Evolutionary conservation across 1,140 invertebrate species (phyloP).

Genomic region (Lutraria rhynchaena): DNA sequence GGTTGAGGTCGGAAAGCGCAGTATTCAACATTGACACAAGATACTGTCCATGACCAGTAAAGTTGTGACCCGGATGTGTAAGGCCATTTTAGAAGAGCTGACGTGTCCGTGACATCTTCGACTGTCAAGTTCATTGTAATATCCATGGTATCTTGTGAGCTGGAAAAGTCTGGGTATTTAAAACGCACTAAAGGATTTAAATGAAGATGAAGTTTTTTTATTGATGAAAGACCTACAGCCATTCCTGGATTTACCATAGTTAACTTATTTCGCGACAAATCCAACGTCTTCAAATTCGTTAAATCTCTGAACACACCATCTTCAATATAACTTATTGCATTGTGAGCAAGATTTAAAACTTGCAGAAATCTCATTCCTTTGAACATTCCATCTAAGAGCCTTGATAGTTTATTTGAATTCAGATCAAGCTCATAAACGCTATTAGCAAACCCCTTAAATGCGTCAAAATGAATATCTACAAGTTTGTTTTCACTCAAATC

Average conservation of each 20-base stretch:
- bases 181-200: constrained; percentile 52
- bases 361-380: constrained; percentile 52
- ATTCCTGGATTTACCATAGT: constrained; percentile 12
- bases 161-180: constrained; percentile 15
- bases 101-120: constrained; percentile 22
- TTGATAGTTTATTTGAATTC: constrained; percentile 28
- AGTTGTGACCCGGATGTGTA: constrained; percentile 58
- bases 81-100: constrained; percentile 50
- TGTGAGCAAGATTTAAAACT: constrained; percentile 44
- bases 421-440: constrained; percentile 39
- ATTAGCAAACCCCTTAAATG: constrained; percentile 58
- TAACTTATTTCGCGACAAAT: constrained; percentile 58
- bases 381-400: constrained; percentile 51
- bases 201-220: constrained; percentile 47
- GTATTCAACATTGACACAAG: constrained; percentile 39
- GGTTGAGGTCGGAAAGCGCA: constrained; percentile 48
- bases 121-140: constrained; percentile 55
- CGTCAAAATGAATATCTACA: constrained; percentile 6
- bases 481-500: constrained; percentile 49
- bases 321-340: constrained; percentile 54
- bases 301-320: constrained; percentile 49
- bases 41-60: constrained; percentile 58
- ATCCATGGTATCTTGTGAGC: neutral
- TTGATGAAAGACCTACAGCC: constrained; percentile 35
- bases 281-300: constrained; percentile 52